Evolutionary conservation across 2,113 vertebrate genomes (phyloP).

Genomic region (Pseudolaguvia tuberculata): DNA sequence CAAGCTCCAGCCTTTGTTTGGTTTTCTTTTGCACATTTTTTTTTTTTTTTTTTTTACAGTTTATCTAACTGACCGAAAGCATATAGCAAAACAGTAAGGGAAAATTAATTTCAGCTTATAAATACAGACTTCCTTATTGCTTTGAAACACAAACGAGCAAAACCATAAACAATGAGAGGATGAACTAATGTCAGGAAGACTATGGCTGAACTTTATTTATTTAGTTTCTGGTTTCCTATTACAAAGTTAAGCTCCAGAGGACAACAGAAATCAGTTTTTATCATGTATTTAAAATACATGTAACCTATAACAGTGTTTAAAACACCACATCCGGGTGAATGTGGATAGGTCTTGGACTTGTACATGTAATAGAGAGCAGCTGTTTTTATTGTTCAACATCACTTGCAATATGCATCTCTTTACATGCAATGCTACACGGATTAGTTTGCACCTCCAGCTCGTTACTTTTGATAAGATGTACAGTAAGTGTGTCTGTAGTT

Average conservation of each 20-base stretch:
- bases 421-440: conserved; percentile 34
- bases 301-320: conserved; percentile 51
- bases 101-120: conserved; percentile 31
- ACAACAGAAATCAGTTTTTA: conserved; percentile 55
- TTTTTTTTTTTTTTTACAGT: too few relatives aligned
- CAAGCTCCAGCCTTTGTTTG: background rate
- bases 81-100: conserved; percentile 4
- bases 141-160: conserved; percentile 39
- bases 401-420: conserved; percentile 15
- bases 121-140: conserved; percentile 52
- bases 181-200: conserved; percentile 63
- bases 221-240: conserved; percentile 67
- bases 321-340: conserved; percentile 56
- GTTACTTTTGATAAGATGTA: conserved; percentile 55
- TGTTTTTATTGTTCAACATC: conserved; percentile 22
- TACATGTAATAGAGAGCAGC: conserved; percentile 42
- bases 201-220: conserved; percentile 61
- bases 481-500: conserved; percentile 44
- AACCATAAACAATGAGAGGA: conserved; percentile 66
- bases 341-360: conserved; percentile 46
- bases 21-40: conserved; percentile 2
- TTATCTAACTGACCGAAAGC: background rate
- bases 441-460: conserved; percentile 38
- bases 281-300: conserved; percentile 59
- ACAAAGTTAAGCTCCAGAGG: conserved; percentile 53